These are phyloP conservation scores for Isotomurus palustris DNA, from an alignment of 2,888 invertebrate genomes.

Conservation along the genomic window DNA sequence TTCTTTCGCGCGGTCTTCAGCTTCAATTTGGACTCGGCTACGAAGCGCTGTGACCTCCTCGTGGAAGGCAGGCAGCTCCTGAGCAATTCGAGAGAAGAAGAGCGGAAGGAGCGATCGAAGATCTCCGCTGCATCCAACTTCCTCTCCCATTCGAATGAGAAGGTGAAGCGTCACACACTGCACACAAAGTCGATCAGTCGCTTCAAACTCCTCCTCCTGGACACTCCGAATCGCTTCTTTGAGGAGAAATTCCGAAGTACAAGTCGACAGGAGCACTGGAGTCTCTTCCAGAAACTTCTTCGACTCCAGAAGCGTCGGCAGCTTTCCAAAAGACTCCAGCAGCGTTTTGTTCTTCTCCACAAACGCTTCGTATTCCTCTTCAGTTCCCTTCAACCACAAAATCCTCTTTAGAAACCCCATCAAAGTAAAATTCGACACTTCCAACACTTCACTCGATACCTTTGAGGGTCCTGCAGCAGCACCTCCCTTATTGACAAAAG, in stretches of 20 bases:
- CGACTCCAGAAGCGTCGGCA: conserved; percentile 86
- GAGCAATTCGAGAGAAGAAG: conserved; percentile 54
- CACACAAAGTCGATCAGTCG: conserved; percentile 95
- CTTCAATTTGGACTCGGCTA: too few species aligned
- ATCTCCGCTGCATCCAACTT: conserved; percentile 85
- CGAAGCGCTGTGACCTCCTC: too few species aligned
- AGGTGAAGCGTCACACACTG: conserved; percentile 99
- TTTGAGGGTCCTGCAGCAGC: too few species aligned
- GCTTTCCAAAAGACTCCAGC: conserved; percentile 87
- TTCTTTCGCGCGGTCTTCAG: conserved; percentile 63
- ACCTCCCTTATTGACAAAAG: conserved; percentile 88
- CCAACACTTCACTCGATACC: conserved; percentile 57
- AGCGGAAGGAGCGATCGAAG: conserved; percentile 51
- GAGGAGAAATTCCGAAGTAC: conserved; percentile 92
- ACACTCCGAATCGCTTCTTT: conserved; percentile 97
- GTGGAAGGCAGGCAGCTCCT: conserved; percentile 87
- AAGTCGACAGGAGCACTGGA: too few species aligned
- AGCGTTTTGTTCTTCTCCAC: conserved; percentile 83
- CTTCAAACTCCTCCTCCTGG: conserved; percentile 92
- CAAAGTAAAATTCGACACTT: conserved; percentile 67
- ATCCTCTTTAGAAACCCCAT: too few species aligned
- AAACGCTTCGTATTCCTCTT: conserved; percentile 75
- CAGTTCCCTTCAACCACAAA: conserved; percentile 84
- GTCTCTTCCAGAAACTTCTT: conserved; percentile 72
- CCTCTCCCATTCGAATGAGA: conserved; percentile 89